phyloP scores from a whole-genome alignment of 2,888 invertebrate species.

The Therioaphis trifolii region DNA sequence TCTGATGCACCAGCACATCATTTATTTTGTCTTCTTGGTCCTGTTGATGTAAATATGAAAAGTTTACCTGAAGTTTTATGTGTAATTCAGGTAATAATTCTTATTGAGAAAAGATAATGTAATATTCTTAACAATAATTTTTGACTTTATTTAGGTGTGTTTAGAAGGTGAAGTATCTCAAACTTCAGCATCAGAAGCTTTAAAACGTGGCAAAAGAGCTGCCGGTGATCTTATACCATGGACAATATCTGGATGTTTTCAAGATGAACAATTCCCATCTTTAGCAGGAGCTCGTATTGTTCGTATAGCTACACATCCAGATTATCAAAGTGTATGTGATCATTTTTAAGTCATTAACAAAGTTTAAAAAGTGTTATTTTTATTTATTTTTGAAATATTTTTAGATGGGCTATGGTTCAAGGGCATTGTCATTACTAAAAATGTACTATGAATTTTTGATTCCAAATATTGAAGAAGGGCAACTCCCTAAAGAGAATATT shows the following conservation, averaged over 20 bases:
- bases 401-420: conserved; percentile 96
- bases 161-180: conserved; percentile 76
- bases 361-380: neutral
- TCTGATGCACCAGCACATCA: conserved; percentile 99
- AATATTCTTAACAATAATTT: neutral
- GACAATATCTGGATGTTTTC: conserved; percentile 96
- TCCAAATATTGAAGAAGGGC: conserved; percentile 76
- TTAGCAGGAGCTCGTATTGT: conserved; percentile 92
- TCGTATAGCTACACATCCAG: conserved; percentile 97
- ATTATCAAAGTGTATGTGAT: conserved; percentile 83
- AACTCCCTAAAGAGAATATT: conserved; percentile 68
- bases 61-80: conserved; percentile 92
- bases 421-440: conserved; percentile 84
- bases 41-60: conserved; percentile 78
- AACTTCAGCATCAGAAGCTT: conserved; percentile 79
- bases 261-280: conserved; percentile 92
- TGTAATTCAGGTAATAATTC: conserved; percentile 79
- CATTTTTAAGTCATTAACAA: neutral
- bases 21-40: conserved; percentile 92
- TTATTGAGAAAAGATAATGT: neutral
- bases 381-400: conserved; percentile 66
- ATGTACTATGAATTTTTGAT: conserved; percentile 90
- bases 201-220: conserved; percentile 88
- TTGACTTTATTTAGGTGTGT: conserved; percentile 71
- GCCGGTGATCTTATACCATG: conserved; percentile 98